Base-by-base conservation (phyloP, 2,797 vertebrate genomes). In the Epinephelus awoara region DNA sequence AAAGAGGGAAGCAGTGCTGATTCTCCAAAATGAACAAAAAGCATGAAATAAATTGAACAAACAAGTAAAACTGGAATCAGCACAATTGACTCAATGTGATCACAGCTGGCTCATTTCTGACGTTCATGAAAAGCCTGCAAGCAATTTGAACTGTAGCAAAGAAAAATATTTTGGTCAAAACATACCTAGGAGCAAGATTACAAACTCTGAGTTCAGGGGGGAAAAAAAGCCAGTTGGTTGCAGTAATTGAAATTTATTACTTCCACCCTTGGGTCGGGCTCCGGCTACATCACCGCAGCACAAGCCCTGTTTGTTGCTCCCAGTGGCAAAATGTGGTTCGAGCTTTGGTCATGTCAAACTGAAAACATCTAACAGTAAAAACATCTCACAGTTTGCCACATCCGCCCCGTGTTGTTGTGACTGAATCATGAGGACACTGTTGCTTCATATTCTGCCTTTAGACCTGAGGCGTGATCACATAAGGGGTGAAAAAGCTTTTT, bases 261-360 rank as follows among this genome's bases (percentile, higher is more conserved):
- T 89, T 91, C 90, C 83, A 80, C 74, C 75, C 83, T 75, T 25
- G 65, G 79, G 80, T 84, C 17, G 44, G 58, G 58, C 55, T 65
- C 82, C 5, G 47, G 82, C 79, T 79, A 70, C 76, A 72, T 78
- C 75, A 75, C 76, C 38, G 21, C 89, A 72, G 79, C 69, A 51
- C 54, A 55, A 74, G 59, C 66, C 62, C 40, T 63, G 80, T 85
- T 86, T 87, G 80, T 88, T 82, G 69, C 75, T 86, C 80, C 83
- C 77, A 81, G 67, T 85, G 87, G 79, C 77, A 74, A 66, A 72
- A 27, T 91, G 90, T 81, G 91, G 88, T 90, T 79, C 82, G 29
- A 79, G 76, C 62, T 71, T 75, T 63, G 79, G 86, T 89, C 87
- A 59, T 84, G 87, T 90, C 79, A 47, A 77, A 73, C 77, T 86